Conservation (phyloP, 1,140 invertebrate genomes). For the Artemia franciscana region DNA sequence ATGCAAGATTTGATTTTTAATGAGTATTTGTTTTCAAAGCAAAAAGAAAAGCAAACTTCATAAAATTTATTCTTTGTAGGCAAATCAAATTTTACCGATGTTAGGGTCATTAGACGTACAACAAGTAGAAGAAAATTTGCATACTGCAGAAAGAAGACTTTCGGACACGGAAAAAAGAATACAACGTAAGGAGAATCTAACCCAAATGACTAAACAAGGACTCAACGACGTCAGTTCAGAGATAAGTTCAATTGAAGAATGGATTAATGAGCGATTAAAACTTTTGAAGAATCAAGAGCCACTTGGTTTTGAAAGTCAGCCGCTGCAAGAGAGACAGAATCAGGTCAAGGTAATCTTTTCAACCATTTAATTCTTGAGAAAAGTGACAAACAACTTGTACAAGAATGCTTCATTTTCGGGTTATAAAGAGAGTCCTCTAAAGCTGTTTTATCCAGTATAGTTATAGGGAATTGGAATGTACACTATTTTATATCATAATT, state of each 20-base stretch:
- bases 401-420: no score
- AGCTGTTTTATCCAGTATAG: no score
- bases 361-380: no score
- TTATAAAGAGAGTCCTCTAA: no score
- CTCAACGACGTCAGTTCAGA: constrained; percentile 36
- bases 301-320: constrained; percentile 45
- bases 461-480: no score
- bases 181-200: constrained; percentile 34
- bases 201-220: constrained; percentile 32
- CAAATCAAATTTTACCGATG: constrained; percentile 13
- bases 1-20: no score
- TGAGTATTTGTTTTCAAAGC: not conserved
- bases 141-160: constrained; percentile 52
- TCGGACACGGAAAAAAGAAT: constrained; percentile 58
- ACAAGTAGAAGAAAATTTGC: constrained; percentile 69
- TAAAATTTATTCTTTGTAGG: constrained; percentile 12
- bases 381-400: no score
- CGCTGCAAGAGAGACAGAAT: constrained; percentile 41
- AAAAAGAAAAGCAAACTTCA: constrained; percentile 11
- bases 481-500: no score
- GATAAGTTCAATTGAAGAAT: constrained; percentile 30
- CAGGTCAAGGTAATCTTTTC: constrained; percentile 36
- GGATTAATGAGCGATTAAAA: constrained; percentile 48
- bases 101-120: constrained; percentile 54
- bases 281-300: constrained; percentile 27